Evolutionary conservation across 2,888 invertebrate species (phyloP), one percentile per base, ranked within the genome.

Genomic region (Pristionchus arcanus): DNA sequence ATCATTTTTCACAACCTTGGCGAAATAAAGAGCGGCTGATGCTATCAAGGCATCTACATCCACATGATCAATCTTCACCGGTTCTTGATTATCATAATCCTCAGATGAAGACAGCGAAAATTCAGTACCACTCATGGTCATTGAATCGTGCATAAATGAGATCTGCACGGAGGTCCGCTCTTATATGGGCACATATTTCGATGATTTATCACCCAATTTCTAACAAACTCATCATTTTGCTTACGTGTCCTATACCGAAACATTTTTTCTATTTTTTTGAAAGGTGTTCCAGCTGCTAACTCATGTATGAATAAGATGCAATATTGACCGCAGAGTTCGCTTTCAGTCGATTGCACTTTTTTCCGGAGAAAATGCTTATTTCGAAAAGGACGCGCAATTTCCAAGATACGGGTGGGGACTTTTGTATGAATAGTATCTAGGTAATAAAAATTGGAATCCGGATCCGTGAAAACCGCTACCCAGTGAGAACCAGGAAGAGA

Each of bases 141-240:
- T 68, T 68, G 68, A 9, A 68, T 68, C 68, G 68, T 19, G 68
- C 68, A 68, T 68, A 68, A 68, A 68, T 68, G 68, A 68, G 68
- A 19, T n/a, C 68, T 28, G 5, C 13, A 5, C 7, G 21, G 13
- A 15, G 13, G 9, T 13, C 21, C 28, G 9, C 28, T 9, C 19
- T 21, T 28, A 28, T 9, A 19, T 25, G 68, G 21, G 19, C 68
- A 68, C 13, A 68, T 9, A 68, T 68, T 68, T 68, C 68, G 9
- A 19, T 68, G 68, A 25, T 68, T 68, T 68, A 9, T 68, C 21
- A 68, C 19, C 68, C 68, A 68, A 68, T 13, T 19, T 28, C 68
- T 9, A 7, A 68, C 68, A 28, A 68, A 15, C 5, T 68, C 68
- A 19, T 68, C 68, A 28, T 68, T 68, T 19, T 68, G 68, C 68